Conservation (phyloP, 1,140 invertebrate species). For the Harlomillsia oculata region DNA sequence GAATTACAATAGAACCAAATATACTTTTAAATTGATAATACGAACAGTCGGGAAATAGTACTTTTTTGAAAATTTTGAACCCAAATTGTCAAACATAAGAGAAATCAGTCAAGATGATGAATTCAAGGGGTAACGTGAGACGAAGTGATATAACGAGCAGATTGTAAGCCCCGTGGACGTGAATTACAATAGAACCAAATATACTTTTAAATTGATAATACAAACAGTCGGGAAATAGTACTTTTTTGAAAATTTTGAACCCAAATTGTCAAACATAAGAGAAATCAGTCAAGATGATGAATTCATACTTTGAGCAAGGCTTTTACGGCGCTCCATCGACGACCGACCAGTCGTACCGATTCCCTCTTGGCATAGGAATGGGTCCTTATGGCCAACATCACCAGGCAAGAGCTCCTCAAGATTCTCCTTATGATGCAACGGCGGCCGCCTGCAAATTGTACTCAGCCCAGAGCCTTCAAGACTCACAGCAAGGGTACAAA, state of each 20-base stretch:
- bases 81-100: neutral
- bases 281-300: conserved; percentile 53
- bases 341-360: conserved; percentile 57
- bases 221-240: too few relatives aligned
- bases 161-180: too few relatives aligned
- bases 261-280: neutral
- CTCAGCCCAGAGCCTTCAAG: conserved; percentile 52
- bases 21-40: too few relatives aligned
- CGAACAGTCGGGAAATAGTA: too few relatives aligned
- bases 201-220: too few relatives aligned
- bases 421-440: conserved; percentile 78
- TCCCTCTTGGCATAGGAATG: conserved; percentile 70
- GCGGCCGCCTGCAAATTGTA: conserved; percentile 78
- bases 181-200: too few relatives aligned
- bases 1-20: too few relatives aligned
- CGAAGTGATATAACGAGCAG: neutral
- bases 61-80: too few relatives aligned
- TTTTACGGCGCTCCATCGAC: conserved; percentile 72
- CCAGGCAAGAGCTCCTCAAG: conserved; percentile 66
- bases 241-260: too few relatives aligned
- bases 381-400: conserved; percentile 61
- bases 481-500: conserved; percentile 50
- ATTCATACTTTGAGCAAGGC: conserved; percentile 90
- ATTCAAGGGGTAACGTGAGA: conserved; percentile 8
- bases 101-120: neutral